A percentile compares a stretch with the other conserved stretches of the same genome.
Evolutionary conservation across 2,888 invertebrate species (phyloP).

Genomic region (Endomychus coccineus): DNA sequence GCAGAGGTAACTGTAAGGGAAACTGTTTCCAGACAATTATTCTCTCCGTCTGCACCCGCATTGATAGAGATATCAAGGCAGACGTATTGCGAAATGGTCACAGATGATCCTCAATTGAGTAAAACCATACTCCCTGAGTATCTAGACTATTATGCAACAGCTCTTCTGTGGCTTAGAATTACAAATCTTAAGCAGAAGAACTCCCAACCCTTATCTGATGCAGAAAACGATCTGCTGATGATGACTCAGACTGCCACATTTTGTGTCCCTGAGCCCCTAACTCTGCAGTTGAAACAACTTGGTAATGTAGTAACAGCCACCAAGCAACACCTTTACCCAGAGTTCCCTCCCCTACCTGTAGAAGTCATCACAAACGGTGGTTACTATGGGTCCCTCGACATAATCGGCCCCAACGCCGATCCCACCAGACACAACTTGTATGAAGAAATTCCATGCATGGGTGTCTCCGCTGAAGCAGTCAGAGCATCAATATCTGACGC

Average conservation of each 20-base stretch:
- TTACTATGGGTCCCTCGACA: not conserved
- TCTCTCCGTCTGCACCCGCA: too few relatives aligned
- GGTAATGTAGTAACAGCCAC: constrained; percentile 2
- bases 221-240: constrained; percentile 2
- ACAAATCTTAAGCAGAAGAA: constrained; percentile 14
- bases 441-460: constrained; percentile 2
- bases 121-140: constrained; percentile 16
- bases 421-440: not conserved
- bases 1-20: too few relatives aligned
- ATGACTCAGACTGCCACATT: not conserved
- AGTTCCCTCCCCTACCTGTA: not conserved
- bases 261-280: not conserved
- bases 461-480: not conserved
- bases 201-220: constrained; percentile 13
- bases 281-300: not conserved
- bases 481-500: not conserved
- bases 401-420: not conserved
- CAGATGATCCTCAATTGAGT: constrained; percentile 9
- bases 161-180: constrained; percentile 16
- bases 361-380: not conserved
- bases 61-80: too few relatives aligned
- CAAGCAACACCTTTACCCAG: not conserved
- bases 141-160: constrained; percentile 14
- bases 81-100: too few relatives aligned
- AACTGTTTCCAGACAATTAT: too few relatives aligned